Evolutionary conservation across 1,140 invertebrate species (phyloP).

Genomic region (Venustaconcha ellipsiformis): DNA sequence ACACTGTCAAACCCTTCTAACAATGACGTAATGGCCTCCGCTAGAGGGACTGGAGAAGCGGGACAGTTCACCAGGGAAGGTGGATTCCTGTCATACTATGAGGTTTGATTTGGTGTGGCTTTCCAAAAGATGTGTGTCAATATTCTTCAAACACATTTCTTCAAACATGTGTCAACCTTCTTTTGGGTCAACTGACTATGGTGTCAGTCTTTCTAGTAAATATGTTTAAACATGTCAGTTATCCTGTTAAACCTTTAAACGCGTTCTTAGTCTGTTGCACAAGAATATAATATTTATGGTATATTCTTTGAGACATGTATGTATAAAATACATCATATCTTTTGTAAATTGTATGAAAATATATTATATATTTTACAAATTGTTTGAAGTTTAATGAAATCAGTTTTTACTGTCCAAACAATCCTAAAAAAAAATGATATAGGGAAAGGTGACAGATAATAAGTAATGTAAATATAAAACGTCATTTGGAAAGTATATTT

Average conservation of each 20-base stretch:
- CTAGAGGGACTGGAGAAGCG: slow-evolving; percentile 60
- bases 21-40: slow-evolving; percentile 31
- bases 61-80: slow-evolving; percentile 73
- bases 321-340: no score
- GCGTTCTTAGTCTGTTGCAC: neutral
- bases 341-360: no score
- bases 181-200: neutral
- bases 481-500: no score
- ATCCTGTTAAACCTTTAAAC: neutral
- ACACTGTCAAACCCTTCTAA: slow-evolving; percentile 29
- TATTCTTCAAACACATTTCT: no score
- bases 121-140: no score
- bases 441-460: no score
- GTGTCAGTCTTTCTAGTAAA: neutral
- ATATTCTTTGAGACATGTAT: neutral
- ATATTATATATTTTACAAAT: no score
- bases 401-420: no score
- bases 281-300: neutral
- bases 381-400: no score
- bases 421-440: no score
- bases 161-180: slow-evolving; percentile 40
- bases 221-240: neutral
- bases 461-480: no score
- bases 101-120: slow-evolving; percentile 48
- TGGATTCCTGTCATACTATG: slow-evolving; percentile 50